Base-by-base conservation (phyloP, 2,113 vertebrate genomes). In the Perca schrenkii region DNA sequence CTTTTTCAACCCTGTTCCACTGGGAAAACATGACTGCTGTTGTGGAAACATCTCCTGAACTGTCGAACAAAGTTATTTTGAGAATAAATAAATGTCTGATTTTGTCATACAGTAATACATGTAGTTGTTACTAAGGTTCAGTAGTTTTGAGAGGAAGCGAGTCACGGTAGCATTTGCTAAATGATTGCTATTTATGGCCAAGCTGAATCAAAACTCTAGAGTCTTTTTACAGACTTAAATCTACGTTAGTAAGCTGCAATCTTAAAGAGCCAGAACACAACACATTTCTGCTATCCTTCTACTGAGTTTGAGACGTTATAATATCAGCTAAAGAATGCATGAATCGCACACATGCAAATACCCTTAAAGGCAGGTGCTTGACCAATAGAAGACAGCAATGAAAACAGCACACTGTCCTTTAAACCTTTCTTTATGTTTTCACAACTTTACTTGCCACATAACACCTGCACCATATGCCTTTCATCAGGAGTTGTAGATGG, bases 241-340 rank as follows among this genome's bases (percentile, higher is more conserved):
- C 40, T 8, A 40, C 8, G 8, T 36, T 8, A 40, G 8, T 40
- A 8, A 40, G 8, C 36, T 64, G 28, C 49, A 12, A 40, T 56
- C 28, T 28, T 58, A 57, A 40, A 77, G 5, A 63, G 50, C 25
- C 14, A 82, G 10, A 74, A 65, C 50, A 52, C 50, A 19, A 17
- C 6, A 16, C 4, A 15, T 49, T 49, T 49, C 47, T 49, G 14
- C 14, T 49, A 49, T 15, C 47, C 47, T 49, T 4, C 14, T 49
- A 16, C 8, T n/a, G 21, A n/a, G 21, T 54, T 54, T 58, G 22
- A 58, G 22, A 58, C 7, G 5, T 57, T 25, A 58, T 28, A 13
- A 28, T 28, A 28, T 28, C 7, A 61, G 7, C 1, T 16, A 57
- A 57, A 40, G 36, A 40, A 40, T 40, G 7, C 36, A 40, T 40